Conservation (phyloP, 2,888 invertebrate species). For the Lepetodrilus schrolli region DNA sequence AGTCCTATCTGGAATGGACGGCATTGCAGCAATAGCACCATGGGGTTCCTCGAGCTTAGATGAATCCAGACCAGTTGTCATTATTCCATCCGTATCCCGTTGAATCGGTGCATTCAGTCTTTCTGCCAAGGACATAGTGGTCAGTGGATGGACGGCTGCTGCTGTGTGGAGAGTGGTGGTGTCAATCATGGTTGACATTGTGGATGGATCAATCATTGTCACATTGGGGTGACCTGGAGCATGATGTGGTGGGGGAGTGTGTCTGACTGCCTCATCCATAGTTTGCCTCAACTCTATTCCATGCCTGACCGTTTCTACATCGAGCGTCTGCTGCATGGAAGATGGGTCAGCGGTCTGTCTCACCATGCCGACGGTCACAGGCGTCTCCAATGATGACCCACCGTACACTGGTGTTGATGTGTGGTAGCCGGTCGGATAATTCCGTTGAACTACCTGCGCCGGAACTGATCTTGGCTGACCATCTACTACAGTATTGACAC, state of each 20-base stretch:
- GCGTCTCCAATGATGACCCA: neutral
- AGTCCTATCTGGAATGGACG: neutral
- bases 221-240: neutral
- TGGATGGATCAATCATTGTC: conserved; percentile 9
- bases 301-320: neutral
- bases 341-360: neutral
- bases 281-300: neutral
- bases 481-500: neutral
- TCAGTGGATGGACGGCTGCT: conserved; percentile 4
- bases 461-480: neutral
- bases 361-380: too few species aligned
- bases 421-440: conserved; percentile 1
- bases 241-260: neutral
- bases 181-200: neutral
- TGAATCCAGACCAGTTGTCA: neutral
- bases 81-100: neutral
- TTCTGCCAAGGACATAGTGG: neutral
- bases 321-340: neutral
- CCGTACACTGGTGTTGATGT: conserved; percentile 12
- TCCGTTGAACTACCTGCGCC: neutral
- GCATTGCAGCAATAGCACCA: neutral
- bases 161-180: neutral
- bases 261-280: neutral
- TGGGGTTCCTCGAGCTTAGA: neutral
- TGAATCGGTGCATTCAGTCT: neutral